Evolutionary conservation across 2,113 vertebrate genomes (phyloP).

Genomic region (Neotoma lepida): DNA sequence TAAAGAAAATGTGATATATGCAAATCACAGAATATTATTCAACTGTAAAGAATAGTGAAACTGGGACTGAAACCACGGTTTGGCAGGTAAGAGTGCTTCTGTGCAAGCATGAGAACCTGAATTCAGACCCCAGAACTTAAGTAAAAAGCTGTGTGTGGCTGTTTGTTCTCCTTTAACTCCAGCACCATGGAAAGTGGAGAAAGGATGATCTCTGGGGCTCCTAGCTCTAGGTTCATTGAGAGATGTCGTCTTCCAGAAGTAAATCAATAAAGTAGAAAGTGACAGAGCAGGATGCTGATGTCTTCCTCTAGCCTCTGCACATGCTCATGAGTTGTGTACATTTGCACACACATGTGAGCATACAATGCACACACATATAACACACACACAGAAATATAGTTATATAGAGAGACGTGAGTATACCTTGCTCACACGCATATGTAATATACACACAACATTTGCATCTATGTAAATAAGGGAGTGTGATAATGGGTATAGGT

Average conservation of each 20-base stretch:
- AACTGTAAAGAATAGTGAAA: not conserved
- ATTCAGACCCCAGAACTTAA: not conserved
- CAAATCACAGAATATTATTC: not conserved
- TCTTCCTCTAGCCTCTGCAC: not conserved
- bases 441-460: not conserved
- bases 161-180: not conserved
- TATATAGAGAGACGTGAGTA: not conserved
- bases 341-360: not conserved
- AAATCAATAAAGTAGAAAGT: not conserved
- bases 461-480: not conserved
- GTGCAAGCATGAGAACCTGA: not conserved
- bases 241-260: not conserved
- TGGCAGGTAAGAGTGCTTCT: not conserved
- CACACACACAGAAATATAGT: not conserved
- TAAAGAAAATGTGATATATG: not conserved
- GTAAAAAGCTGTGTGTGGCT: not conserved
- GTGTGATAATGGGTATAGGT: too few relatives aligned
- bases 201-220: not conserved
- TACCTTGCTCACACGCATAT: not conserved
- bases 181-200: not conserved
- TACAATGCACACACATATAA: not conserved
- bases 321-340: not conserved
- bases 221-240: not conserved
- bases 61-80: not conserved
- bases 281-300: not conserved